Evolutionary conservation across 2,113 vertebrate genomes (phyloP).

Genomic region (Periophthalmus modestus): DNA sequence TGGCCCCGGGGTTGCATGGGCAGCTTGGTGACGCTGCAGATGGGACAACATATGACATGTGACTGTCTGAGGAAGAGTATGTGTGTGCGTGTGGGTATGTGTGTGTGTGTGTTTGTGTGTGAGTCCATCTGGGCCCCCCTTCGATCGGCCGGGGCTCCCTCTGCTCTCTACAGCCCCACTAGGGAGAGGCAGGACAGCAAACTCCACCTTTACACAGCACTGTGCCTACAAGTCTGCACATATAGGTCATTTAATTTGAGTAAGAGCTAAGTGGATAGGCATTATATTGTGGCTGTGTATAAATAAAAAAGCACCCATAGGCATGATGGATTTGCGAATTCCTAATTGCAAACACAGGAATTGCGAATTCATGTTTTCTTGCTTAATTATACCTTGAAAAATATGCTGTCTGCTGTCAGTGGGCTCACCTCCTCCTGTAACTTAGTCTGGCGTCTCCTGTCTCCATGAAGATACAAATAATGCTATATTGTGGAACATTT

Average conservation of each 20-base stretch:
- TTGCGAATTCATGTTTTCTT: too few species aligned
- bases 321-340: too few species aligned
- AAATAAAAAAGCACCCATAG: too few species aligned
- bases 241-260: neutral
- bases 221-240: constrained; percentile 15
- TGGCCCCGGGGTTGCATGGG: constrained; percentile 74
- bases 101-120: constrained; percentile 60
- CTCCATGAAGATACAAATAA: too few species aligned
- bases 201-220: constrained; percentile 34
- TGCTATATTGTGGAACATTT: too few species aligned
- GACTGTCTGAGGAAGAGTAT: constrained; percentile 64
- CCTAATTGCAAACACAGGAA: too few species aligned
- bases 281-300: too few species aligned
- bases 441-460: too few species aligned
- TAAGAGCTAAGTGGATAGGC: too few species aligned
- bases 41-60: constrained; percentile 85
- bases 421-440: too few species aligned
- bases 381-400: too few species aligned
- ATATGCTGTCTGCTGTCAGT: too few species aligned
- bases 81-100: constrained; percentile 20
- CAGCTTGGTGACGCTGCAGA: constrained; percentile 80
- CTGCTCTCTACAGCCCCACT: constrained; percentile 65
- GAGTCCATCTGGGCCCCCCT: constrained; percentile 82
- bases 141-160: constrained; percentile 78
- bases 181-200: constrained; percentile 43